Base-by-base conservation (phyloP, 1,140 invertebrate species). In the Campodea augens region DNA sequence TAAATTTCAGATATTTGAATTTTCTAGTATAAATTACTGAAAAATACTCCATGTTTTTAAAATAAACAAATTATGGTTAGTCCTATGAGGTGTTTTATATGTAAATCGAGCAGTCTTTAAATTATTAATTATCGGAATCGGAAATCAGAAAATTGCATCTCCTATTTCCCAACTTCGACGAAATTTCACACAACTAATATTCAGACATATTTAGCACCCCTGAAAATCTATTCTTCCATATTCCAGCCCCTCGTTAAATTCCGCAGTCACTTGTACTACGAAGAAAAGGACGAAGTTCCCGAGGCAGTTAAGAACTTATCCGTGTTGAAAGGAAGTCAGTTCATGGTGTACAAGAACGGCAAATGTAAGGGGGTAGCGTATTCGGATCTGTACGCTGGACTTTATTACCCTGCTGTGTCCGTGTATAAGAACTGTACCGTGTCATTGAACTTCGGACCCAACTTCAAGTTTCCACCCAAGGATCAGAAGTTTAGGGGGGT, bases 191-290 rank as follows among this genome's bases (percentile, higher is more conserved):
- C n/a, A n/a, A n/a, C n/a, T n/a, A n/a, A n/a, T n/a, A n/a, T n/a
- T n/a, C n/a, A n/a, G n/a, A n/a, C n/a, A n/a, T n/a, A n/a, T n/a
- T n/a, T n/a, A n/a, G n/a, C n/a, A n/a, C n/a, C n/a, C n/a, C n/a
- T n/a, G n/a, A n/a, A n/a, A n/a, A n/a, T n/a, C n/a, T 15, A 32
- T 52, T 45, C 50, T 64, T 50, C 51, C 29, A 52, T n/a, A n/a
- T 62, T 66, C 47, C 58, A 93, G 84, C 90, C 91, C 1, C 66
- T 98, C 41, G 87, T 98, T 1, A 96, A 96, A 66, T 96, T 96
- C 61, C 97, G 97, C 68, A 92, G 86, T 55, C 89, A 96, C 65
- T 66, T 96, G 0, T 98, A 98, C 64, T 98, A 93, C 58, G 92
- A 98, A 70, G 91, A 97, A 56, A 95, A 97, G 62, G 92, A 98